phyloP scores from a whole-genome alignment of 1,140 invertebrate genomes.

The Drosophila miranda region DNA sequence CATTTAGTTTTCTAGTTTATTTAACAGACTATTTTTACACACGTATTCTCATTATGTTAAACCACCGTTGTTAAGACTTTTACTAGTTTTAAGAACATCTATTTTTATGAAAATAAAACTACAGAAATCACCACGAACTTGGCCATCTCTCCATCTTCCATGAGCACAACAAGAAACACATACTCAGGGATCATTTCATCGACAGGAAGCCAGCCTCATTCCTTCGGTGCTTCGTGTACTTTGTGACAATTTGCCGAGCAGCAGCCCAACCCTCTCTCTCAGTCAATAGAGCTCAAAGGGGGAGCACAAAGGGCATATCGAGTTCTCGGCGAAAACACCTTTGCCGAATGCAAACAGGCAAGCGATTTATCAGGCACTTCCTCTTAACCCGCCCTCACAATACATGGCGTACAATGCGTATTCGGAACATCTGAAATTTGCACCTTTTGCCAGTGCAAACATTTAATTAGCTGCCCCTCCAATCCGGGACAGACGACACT shows the following conservation, averaged over 20 bases:
- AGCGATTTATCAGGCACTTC: conserved; percentile 43
- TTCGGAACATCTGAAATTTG: conserved; percentile 37
- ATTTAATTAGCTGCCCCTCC: conserved; percentile 69
- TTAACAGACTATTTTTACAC: conserved; percentile 34
- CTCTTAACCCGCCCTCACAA: conserved; percentile 59
- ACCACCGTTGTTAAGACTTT: conserved; percentile 53
- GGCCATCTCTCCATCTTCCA: no score
- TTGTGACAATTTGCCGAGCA: conserved; percentile 37
- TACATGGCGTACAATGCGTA: conserved; percentile 58
- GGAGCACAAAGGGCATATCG: conserved; percentile 34
- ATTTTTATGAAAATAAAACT: conserved; percentile 65
- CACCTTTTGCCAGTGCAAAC: conserved; percentile 72
- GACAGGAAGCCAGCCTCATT: conserved; percentile 38
- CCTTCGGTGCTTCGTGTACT: conserved; percentile 8
- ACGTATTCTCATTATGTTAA: conserved; percentile 47
- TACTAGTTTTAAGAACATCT: conserved; percentile 35
- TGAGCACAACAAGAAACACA: not conserved
- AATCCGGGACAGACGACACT: conserved; percentile 7
- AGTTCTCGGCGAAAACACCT: conserved; percentile 53
- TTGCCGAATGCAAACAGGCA: conserved; percentile 49
- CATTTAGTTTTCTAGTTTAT: conserved; percentile 48
- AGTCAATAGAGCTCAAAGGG: not conserved
- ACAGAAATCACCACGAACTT: conserved; percentile 34
- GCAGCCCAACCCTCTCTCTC: conserved; percentile 27
- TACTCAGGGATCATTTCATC: not conserved